phyloP scores from a whole-genome alignment of 1,140 invertebrate species.

The Brachionus paranguensis region DNA sequence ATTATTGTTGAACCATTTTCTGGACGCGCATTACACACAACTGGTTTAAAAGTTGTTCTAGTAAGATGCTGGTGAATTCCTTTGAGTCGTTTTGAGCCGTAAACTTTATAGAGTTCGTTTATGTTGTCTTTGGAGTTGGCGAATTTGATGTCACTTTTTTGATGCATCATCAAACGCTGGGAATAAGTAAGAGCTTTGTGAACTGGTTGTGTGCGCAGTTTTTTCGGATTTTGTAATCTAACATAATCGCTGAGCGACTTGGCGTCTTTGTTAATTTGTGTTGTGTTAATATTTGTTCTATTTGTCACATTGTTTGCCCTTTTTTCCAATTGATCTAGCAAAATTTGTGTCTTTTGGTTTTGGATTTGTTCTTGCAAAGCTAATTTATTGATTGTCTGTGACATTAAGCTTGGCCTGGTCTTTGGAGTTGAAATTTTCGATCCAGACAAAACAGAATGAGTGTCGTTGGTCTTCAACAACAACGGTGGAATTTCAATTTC shows the following conservation, averaged over 20 bases:
- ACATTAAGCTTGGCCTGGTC: slow-evolving; percentile 3
- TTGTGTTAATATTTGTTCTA: neutral
- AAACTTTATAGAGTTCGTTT: slow-evolving; percentile 19
- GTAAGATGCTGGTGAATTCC: neutral
- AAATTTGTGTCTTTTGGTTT: neutral
- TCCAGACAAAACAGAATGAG: neutral
- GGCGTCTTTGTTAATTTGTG: neutral
- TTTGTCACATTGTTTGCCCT: neutral
- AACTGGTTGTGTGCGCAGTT: neutral
- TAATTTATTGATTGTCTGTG: neutral
- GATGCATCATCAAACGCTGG: neutral
- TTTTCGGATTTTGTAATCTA: neutral
- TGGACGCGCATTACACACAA: neutral
- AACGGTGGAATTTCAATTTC: neutral
- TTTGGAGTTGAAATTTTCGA: neutral
- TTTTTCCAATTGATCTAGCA: slow-evolving; percentile 24
- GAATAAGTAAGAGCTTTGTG: slow-evolving; percentile 8
- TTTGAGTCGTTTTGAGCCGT: slow-evolving; percentile 9
- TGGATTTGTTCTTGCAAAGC: neutral
- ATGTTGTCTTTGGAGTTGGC: neutral
- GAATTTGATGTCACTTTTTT: neutral
- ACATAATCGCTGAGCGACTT: neutral
- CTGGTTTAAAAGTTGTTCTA: neutral
- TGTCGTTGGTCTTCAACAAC: neutral
- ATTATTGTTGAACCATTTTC: neutral